phyloP scores from a whole-genome alignment of 2,888 invertebrate genomes.

The Muschampia plurimacula region DNA sequence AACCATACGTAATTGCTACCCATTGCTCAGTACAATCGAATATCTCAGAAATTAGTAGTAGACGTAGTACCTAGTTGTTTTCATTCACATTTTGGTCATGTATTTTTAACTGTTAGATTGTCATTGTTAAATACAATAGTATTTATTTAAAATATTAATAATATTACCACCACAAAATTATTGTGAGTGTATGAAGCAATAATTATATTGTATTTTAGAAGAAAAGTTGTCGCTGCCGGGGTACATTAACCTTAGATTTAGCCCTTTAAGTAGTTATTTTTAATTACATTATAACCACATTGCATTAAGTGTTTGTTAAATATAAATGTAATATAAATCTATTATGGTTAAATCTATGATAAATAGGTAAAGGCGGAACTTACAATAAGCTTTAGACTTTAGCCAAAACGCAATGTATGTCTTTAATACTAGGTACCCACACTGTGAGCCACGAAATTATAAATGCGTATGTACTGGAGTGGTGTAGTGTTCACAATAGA shows the following conservation, averaged over 20 bases:
- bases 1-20: slow-evolving; percentile 9
- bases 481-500: slow-evolving; percentile 60
- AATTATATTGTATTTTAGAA: too few species aligned
- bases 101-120: too few species aligned
- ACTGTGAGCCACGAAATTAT: slow-evolving; percentile 58
- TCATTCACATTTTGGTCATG: neutral
- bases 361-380: neutral
- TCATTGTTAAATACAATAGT: too few species aligned
- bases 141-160: too few species aligned
- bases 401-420: slow-evolving; percentile 57
- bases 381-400: neutral
- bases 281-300: too few species aligned
- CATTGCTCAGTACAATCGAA: slow-evolving; percentile 5
- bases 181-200: too few species aligned
- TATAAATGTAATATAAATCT: neutral
- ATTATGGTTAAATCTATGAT: neutral
- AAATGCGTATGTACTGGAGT: slow-evolving; percentile 58
- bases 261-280: too few species aligned
- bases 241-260: too few species aligned
- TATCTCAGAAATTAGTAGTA: neutral
- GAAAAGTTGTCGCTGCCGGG: too few species aligned
- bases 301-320: too few species aligned
- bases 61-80: neutral
- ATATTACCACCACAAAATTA: too few species aligned
- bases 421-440: slow-evolving; percentile 53